These are phyloP conservation scores for Typhlomys cinereus DNA, from an alignment of 2,113 vertebrate genomes.

Conservation along the genomic window DNA sequence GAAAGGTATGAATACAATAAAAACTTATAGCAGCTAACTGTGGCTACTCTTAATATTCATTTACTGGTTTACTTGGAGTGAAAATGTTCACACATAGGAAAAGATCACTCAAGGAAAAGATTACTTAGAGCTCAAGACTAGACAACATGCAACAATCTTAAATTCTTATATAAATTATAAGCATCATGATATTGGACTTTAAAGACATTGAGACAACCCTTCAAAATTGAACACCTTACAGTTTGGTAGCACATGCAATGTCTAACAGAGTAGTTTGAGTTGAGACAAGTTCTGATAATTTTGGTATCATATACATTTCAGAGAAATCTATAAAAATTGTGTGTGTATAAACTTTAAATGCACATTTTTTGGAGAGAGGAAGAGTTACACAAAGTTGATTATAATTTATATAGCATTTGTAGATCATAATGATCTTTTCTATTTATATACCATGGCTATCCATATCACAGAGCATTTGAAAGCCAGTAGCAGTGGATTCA, in stretches of 20 bases:
- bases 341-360: background rate
- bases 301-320: background rate
- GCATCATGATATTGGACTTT: background rate
- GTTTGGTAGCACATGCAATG: background rate
- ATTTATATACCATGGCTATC: background rate
- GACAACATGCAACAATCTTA: too few species aligned
- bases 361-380: background rate
- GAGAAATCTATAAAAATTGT: background rate
- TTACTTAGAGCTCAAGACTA: background rate
- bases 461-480: background rate
- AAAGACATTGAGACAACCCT: background rate
- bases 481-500: background rate
- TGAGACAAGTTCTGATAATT: conserved; percentile 30
- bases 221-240: background rate
- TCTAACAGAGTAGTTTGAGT: conserved; percentile 1
- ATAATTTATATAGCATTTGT: background rate
- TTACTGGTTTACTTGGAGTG: background rate
- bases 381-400: background rate
- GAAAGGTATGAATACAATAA: background rate
- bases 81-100: background rate
- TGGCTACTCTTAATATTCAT: background rate
- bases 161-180: background rate
- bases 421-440: conserved; percentile 12
- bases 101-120: background rate
- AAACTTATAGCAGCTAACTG: background rate